Evolutionary conservation across 2,113 vertebrate genomes (phyloP).

Genomic region (Lichenostomus cassidix): DNA sequence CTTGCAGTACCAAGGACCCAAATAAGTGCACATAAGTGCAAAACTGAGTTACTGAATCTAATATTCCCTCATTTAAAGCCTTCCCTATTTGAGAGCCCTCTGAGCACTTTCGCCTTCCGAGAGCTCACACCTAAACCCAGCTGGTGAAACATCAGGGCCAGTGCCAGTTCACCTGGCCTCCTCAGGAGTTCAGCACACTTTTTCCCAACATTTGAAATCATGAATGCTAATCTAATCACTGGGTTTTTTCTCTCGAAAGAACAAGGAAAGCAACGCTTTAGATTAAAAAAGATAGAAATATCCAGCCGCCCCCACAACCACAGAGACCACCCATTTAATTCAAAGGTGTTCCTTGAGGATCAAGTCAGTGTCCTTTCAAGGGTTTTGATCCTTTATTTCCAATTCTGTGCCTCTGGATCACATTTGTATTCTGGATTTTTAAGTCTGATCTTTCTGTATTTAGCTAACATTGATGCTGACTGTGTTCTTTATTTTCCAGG

Average conservation of each 20-base stretch:
- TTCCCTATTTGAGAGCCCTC: neutral
- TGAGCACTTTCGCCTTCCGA: rapidly evolving
- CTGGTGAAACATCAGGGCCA: neutral
- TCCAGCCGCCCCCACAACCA: neutral
- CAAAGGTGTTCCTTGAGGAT: neutral
- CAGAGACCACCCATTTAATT: neutral
- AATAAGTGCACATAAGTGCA: neutral
- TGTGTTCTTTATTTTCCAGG: neutral
- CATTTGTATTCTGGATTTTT: neutral
- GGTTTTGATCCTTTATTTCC: neutral
- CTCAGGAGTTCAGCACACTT: rapidly evolving
- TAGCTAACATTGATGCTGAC: neutral
- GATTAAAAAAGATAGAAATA: neutral
- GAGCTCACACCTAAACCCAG: neutral
- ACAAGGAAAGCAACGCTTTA: neutral
- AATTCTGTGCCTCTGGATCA: neutral
- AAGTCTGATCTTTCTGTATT: neutral
- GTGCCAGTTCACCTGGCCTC: neutral
- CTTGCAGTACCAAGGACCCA: rapidly evolving
- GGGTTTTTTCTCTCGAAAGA: neutral
- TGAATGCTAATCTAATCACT: rapidly evolving
- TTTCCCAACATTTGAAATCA: neutral
- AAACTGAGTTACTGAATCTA: neutral
- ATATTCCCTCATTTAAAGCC: neutral
- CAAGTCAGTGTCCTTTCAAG: rapidly evolving